phyloP scores from a whole-genome alignment of 2,113 vertebrate species.

The Chloropsis cyanopogon region DNA sequence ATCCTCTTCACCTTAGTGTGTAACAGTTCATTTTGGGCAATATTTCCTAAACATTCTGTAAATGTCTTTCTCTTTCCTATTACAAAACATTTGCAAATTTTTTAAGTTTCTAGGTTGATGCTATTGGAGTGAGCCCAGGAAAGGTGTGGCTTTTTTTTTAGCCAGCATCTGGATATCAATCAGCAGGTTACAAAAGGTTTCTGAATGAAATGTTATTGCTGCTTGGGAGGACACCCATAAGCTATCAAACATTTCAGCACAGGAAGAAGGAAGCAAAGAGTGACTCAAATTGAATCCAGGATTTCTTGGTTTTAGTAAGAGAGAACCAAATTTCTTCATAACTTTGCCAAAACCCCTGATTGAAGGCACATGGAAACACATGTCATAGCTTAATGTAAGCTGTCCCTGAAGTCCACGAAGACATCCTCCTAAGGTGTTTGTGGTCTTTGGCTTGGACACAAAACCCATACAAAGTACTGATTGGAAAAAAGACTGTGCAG shows the following conservation, averaged over 20 bases:
- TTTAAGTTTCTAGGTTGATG: neutral
- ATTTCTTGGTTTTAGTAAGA: neutral
- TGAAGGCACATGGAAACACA: slow-evolving; percentile 8
- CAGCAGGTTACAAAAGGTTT: neutral
- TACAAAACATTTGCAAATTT: neutral
- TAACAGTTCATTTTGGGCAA: neutral
- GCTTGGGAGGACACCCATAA: neutral
- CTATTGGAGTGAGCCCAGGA: neutral
- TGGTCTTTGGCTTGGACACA: slow-evolving; percentile 1
- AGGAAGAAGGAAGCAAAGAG: neutral
- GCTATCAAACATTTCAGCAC: neutral
- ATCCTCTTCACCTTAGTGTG: neutral
- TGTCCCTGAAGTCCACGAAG: neutral
- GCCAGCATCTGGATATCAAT: neutral
- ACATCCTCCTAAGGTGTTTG: neutral
- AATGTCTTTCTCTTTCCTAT: neutral
- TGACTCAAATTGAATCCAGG: neutral
- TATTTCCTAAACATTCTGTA: neutral
- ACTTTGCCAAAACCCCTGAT: neutral
- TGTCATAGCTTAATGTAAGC: neutral
- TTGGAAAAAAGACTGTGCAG: neutral
- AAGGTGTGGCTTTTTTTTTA: neutral
- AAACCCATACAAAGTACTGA: neutral
- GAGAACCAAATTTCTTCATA: neutral
- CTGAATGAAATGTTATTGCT: slow-evolving; percentile 1